A percentile compares a stretch with the other conserved stretches of the same genome.
Evolutionary conservation across 2,797 vertebrate species (phyloP).

Genomic region (Pseudomugil gertrudae): DNA sequence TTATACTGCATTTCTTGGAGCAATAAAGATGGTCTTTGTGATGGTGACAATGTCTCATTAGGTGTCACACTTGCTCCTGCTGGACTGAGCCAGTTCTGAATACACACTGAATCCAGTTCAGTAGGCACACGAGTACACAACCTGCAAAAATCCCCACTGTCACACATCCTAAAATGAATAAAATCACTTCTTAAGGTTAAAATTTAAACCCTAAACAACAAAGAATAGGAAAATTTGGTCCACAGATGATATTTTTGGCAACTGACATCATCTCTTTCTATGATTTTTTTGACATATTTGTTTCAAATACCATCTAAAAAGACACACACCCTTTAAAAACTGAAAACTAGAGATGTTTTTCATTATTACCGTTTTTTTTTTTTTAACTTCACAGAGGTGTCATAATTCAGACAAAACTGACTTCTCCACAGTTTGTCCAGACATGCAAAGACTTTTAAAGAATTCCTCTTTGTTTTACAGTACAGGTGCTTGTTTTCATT

Average conservation of each 20-base stretch:
- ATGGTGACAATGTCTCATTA: conserved; percentile 21
- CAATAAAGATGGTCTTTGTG: not conserved
- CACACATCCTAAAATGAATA: conserved; percentile 15
- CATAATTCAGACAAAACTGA: conserved; percentile 21
- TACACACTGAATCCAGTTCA: conserved; percentile 84
- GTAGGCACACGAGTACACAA: conserved; percentile 80
- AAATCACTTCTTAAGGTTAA: conserved; percentile 6
- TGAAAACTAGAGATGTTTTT: not conserved
- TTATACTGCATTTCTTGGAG: conserved; percentile 3
- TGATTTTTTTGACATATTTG: not conserved
- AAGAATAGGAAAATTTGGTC: conserved; percentile 2
- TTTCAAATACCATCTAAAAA: not conserved
- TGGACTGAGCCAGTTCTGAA: conserved; percentile 95
- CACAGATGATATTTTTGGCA: not conserved
- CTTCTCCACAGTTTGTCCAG: conserved; percentile 43
- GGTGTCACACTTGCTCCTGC: conserved; percentile 93
- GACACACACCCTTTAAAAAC: not conserved
- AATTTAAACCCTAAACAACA: conserved; percentile 21
- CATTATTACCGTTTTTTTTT: not conserved
- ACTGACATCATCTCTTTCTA: conserved; percentile 2
- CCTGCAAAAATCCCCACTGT: conserved; percentile 28
- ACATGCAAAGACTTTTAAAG: conserved; percentile 50
- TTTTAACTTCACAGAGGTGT: not conserved
- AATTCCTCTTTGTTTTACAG: conserved; percentile 54
- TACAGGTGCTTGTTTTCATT: conserved; percentile 19